Conservation (phyloP, 2,888 invertebrate genomes). For the Nephrotoma guestfalica region DNA sequence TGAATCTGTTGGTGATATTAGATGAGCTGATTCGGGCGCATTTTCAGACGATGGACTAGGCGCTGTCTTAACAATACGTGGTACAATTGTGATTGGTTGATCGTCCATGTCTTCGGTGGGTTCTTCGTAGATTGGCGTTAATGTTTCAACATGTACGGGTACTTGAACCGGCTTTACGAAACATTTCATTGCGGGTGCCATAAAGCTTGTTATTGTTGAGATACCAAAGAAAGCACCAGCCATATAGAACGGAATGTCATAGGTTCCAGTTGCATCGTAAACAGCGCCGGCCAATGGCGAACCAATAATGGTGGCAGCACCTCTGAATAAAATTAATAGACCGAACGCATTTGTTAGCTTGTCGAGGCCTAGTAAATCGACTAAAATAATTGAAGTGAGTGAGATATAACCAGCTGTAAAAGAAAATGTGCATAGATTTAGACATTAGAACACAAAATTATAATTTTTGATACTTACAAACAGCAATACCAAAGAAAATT, state of each 20-base stretch:
- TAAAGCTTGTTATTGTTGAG: constrained; percentile 71
- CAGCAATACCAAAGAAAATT: constrained; percentile 80
- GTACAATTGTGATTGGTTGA: constrained; percentile 58
- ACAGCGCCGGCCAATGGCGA: constrained; percentile 76
- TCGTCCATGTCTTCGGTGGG: constrained; percentile 66
- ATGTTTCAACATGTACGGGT: constrained; percentile 48
- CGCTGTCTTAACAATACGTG: constrained; percentile 64
- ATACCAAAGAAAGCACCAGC: constrained; percentile 78
- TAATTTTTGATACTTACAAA: constrained; percentile 50
- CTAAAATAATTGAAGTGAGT: constrained; percentile 92
- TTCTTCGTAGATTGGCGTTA: constrained; percentile 75
- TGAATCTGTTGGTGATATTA: constrained; percentile 1
- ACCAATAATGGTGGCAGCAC: constrained; percentile 81
- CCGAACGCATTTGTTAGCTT: constrained; percentile 96
- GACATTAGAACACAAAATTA: neutral
- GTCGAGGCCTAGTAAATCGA: constrained; percentile 89
- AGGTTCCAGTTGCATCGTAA: constrained; percentile 74
- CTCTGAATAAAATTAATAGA: constrained; percentile 86
- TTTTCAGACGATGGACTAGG: constrained; percentile 39
- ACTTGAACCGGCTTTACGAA: constrained; percentile 35
- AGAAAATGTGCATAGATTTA: neutral
- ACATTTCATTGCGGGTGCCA: constrained; percentile 58
- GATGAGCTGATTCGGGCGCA: constrained; percentile 4
- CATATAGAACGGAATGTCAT: constrained; percentile 82
- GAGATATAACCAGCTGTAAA: constrained; percentile 87